Conservation (phyloP, 2,113 vertebrate species). For the Hipposideros armiger region DNA sequence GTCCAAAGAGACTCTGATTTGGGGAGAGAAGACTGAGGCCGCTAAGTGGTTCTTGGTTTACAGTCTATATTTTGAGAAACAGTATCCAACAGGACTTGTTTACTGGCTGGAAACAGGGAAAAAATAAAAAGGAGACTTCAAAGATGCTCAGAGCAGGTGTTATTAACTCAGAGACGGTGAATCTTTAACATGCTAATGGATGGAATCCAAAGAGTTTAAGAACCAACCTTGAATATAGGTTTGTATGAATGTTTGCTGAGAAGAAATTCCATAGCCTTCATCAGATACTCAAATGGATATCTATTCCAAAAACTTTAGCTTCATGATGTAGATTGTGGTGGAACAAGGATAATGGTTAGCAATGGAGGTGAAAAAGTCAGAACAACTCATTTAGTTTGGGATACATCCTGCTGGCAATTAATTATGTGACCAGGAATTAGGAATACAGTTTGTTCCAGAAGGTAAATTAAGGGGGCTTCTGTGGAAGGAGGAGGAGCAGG, state of each 20-base stretch:
- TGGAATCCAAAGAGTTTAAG: background rate
- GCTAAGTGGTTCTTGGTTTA: slow-evolving; percentile 4
- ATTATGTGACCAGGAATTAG: background rate
- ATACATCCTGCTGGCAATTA: background rate
- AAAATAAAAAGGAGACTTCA: background rate
- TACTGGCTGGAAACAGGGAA: background rate
- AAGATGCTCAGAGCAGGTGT: background rate
- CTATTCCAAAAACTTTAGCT: background rate
- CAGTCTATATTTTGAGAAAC: background rate
- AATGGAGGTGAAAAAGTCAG: background rate
- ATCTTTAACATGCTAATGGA: background rate
- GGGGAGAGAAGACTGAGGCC: background rate
- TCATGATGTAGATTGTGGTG: background rate
- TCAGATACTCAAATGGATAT: slow-evolving; percentile 11
- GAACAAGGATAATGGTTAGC: background rate
- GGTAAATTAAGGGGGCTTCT: background rate
- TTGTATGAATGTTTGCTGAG: background rate
- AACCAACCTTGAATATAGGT: background rate
- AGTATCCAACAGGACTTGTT: background rate
- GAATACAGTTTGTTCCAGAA: background rate
- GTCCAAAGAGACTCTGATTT: background rate
- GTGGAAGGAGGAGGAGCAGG: background rate
- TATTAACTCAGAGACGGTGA: background rate
- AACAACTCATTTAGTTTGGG: background rate
- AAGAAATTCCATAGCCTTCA: slow-evolving; percentile 34